Evolutionary conservation across 2,888 invertebrate genomes (phyloP).

Genomic region (Ctenicera cuprea): DNA sequence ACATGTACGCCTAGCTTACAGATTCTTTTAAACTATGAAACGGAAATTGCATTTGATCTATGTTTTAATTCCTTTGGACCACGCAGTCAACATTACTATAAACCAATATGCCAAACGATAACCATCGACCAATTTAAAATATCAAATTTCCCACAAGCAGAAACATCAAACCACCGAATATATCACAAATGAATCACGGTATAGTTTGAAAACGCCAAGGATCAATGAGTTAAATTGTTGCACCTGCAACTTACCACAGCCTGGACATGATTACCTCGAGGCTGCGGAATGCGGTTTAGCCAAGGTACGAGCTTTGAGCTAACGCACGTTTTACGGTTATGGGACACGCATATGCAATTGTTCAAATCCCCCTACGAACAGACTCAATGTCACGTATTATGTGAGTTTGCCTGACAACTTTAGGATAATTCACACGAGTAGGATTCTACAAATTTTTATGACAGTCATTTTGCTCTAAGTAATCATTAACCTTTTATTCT

Average conservation of each 20-base stretch:
- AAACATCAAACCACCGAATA: conserved; percentile 18
- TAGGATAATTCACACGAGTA: conserved; percentile 33
- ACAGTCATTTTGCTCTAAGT: neutral
- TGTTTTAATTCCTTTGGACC: neutral
- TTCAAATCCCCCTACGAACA: conserved; percentile 47
- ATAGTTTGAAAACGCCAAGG: conserved; percentile 21
- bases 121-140: conserved; percentile 31
- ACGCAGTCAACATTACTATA: neutral
- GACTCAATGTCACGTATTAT: conserved; percentile 35
- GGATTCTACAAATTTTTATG: conserved; percentile 44
- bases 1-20: no score
- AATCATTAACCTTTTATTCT: conserved; percentile 21
- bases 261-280: conserved; percentile 42
- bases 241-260: conserved; percentile 44
- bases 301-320: conserved; percentile 40
- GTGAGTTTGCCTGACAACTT: conserved; percentile 44
- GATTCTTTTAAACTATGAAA: no score
- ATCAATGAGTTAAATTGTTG: conserved; percentile 47
- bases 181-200: conserved; percentile 31
- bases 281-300: conserved; percentile 46
- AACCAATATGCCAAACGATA: conserved; percentile 38
- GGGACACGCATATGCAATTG: conserved; percentile 51
- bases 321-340: conserved; percentile 46
- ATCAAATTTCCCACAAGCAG: conserved; percentile 29
- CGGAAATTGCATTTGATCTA: neutral